These are phyloP conservation scores for Orthonyx spaldingii DNA, from an alignment of 2,113 vertebrate genomes.

Conservation along the genomic window DNA sequence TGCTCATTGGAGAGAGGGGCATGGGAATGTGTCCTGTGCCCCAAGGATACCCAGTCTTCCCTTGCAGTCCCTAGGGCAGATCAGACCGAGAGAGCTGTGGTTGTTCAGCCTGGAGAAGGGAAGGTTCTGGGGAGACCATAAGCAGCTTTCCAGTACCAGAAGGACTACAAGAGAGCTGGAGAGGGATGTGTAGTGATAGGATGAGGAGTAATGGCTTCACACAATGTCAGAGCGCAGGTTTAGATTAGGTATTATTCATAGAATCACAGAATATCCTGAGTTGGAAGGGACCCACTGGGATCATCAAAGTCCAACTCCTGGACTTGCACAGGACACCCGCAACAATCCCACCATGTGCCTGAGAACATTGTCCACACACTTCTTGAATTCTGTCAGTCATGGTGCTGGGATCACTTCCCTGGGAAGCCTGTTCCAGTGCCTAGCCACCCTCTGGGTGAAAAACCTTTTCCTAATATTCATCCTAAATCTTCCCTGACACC, in stretches of 20 bases:
- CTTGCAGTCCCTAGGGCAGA: not conserved
- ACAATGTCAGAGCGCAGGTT: not conserved
- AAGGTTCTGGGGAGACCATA: not conserved
- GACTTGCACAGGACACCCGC: not conserved
- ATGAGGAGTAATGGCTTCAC: not conserved
- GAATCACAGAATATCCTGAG: not conserved
- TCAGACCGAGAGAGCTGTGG: rapidly evolving
- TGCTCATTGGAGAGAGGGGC: not conserved
- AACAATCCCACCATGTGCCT: not conserved
- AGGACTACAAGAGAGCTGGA: not conserved
- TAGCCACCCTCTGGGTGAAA: not conserved
- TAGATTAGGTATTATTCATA: not conserved
- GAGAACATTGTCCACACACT: not conserved
- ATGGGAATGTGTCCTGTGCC: rapidly evolving
- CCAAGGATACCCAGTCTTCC: no score
- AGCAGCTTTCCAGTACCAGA: not conserved
- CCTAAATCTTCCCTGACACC: not conserved
- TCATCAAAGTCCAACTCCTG: not conserved
- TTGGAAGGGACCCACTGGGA: not conserved
- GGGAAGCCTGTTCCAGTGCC: not conserved
- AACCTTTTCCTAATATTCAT: not conserved
- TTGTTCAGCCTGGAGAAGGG: not conserved
- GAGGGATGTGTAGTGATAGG: not conserved
- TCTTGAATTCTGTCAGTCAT: not conserved
- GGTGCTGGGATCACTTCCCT: not conserved